Evolutionary conservation across 2,888 invertebrate species (phyloP).

Genomic region (Allacma fusca): DNA sequence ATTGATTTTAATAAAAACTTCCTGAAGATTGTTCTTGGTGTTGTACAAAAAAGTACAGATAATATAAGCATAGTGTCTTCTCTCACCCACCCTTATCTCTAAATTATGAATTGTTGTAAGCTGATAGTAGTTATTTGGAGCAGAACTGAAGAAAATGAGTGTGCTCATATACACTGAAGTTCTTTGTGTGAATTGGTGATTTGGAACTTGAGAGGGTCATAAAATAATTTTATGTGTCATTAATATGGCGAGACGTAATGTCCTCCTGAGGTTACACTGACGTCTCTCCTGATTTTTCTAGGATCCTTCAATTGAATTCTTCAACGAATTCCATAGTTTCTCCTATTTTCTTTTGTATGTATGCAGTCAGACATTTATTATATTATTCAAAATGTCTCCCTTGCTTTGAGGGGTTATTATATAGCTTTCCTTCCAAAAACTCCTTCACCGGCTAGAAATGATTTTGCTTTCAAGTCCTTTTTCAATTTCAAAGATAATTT

Average conservation of each 20-base stretch:
- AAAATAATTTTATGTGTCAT: slow-evolving; percentile 7
- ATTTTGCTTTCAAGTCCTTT: too few relatives aligned
- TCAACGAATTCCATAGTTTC: neutral
- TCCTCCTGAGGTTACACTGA: neutral
- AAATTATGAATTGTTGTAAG: neutral
- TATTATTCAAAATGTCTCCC: too few relatives aligned
- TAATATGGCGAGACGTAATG: slow-evolving; percentile 12
- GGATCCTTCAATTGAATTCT: neutral
- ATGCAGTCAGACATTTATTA: too few relatives aligned
- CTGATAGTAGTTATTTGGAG: neutral
- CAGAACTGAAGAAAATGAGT: neutral
- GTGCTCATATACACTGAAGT: neutral
- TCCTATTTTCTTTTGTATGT: neutral
- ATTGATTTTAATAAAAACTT: too few relatives aligned
- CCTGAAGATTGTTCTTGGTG: neutral
- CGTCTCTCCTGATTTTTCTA: neutral
- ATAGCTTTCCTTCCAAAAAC: too few relatives aligned
- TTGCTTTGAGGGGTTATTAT: too few relatives aligned
- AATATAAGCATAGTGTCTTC: neutral
- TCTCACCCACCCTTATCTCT: neutral
- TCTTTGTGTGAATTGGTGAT: neutral
- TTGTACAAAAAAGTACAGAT: too few relatives aligned
- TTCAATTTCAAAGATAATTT: too few relatives aligned
- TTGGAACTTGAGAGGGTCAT: neutral
- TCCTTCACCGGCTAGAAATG: too few relatives aligned